Conservation (phyloP, 2,888 invertebrate genomes). For the Shargacucullia verbasci region DNA sequence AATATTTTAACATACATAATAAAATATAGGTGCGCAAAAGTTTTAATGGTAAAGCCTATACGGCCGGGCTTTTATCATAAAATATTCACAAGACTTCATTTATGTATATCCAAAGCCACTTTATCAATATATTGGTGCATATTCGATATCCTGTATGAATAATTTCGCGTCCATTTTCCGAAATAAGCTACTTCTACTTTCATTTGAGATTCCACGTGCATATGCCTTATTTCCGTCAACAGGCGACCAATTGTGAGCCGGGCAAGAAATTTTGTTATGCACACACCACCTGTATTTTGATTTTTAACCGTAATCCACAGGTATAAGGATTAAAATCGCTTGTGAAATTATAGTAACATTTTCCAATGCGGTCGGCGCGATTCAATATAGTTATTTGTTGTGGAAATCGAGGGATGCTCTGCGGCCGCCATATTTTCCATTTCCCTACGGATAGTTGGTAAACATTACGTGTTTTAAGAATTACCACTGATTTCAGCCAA, state of each 20-base stretch:
- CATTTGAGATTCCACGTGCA: conserved; percentile 61
- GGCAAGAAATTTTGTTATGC: conserved; percentile 54
- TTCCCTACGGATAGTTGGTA: conserved; percentile 57
- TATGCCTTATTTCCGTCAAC: conserved; percentile 68
- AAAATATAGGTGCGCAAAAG: too few species aligned
- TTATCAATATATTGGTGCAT: conserved; percentile 36
- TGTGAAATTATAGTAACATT: conserved; percentile 24
- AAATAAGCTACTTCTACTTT: conserved; percentile 53
- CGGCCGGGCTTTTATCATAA: too few species aligned
- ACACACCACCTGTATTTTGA: conserved; percentile 22
- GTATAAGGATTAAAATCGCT: conserved; percentile 43
- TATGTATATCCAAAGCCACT: conserved; percentile 14
- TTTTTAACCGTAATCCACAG: conserved; percentile 32
- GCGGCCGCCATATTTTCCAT: conserved; percentile 66
- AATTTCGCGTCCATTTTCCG: conserved; percentile 49
- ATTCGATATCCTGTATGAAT: conserved; percentile 45
- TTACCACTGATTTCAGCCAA: conserved; percentile 34
- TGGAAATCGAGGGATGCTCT: conserved; percentile 58
- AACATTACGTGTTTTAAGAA: conserved; percentile 56
- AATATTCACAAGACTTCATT: conserved; percentile 17
- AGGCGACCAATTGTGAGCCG: conserved; percentile 55
- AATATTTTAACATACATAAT: too few species aligned
- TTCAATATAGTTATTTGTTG: conserved; percentile 65
- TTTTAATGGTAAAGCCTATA: too few species aligned
- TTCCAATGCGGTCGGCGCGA: conserved; percentile 40